These are phyloP conservation scores for Pangasianodon gigas DNA, from an alignment of 2,113 vertebrate genomes.

Conservation along the genomic window DNA sequence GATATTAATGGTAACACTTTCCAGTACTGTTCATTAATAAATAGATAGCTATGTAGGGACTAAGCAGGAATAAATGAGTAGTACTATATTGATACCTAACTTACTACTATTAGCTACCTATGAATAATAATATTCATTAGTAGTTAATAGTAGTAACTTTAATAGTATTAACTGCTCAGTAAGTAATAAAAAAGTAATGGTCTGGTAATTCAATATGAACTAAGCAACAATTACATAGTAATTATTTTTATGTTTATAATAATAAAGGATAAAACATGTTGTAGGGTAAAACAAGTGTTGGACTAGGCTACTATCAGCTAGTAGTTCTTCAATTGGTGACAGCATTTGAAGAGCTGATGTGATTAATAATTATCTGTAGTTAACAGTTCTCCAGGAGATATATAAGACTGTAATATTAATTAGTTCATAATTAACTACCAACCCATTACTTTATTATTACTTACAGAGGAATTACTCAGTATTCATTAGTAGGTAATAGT, in stretches of 20 bases:
- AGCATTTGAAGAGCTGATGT: background rate
- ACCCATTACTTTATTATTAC: background rate
- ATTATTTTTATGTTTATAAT: background rate
- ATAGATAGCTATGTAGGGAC: background rate
- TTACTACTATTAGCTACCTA: background rate
- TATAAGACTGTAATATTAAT: background rate
- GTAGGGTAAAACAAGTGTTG: background rate
- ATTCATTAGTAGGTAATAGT: background rate
- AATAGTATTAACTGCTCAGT: background rate
- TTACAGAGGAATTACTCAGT: background rate
- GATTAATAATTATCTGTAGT: background rate
- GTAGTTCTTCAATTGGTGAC: background rate
- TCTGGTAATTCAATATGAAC: background rate
- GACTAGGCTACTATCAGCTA: background rate
- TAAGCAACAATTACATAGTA: background rate
- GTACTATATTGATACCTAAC: background rate
- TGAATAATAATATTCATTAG: background rate
- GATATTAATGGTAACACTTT: background rate
- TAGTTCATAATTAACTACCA: background rate
- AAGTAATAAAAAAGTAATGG: background rate
- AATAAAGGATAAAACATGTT: background rate
- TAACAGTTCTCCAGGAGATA: too few species aligned
- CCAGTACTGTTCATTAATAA: background rate
- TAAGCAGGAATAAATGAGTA: background rate
- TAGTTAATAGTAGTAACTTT: background rate